A percentile compares a stretch with the other conserved stretches of the same genome.
These are phyloP conservation scores for Gonioctena quinquepunctata DNA, from an alignment of 1,140 invertebrate genomes.

Conservation along the genomic window DNA sequence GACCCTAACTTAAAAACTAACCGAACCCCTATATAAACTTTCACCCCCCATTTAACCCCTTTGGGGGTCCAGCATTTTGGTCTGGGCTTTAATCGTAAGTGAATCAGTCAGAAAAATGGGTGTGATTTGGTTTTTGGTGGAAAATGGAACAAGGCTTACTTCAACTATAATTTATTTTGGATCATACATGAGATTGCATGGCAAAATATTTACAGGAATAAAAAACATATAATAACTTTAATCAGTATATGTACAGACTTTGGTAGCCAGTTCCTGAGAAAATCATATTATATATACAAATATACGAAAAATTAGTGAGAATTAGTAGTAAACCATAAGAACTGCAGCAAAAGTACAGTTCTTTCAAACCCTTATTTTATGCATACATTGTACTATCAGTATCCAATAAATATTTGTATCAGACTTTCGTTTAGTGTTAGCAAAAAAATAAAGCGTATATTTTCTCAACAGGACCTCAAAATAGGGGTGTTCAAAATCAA, in stretches of 20 bases:
- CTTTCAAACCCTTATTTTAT: neutral
- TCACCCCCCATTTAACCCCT: too few relatives aligned
- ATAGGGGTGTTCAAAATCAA: neutral
- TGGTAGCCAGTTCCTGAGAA: conserved; percentile 39
- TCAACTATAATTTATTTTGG: conserved; percentile 30
- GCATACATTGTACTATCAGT: conserved; percentile 23
- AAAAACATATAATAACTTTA: conserved; percentile 37
- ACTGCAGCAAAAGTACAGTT: conserved; percentile 2
- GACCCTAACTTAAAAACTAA: too few relatives aligned
- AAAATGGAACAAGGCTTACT: too few relatives aligned
- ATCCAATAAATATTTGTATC: conserved; percentile 23
- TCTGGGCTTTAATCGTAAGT: too few relatives aligned
- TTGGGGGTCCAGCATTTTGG: too few relatives aligned
- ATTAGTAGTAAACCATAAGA: conserved; percentile 1
- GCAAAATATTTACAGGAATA: conserved; percentile 40
- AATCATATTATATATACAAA: conserved; percentile 18
- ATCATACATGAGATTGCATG: conserved; percentile 37
- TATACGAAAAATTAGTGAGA: conserved; percentile 8
- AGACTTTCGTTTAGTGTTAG: conserved; percentile 17
- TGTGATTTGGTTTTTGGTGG: too few relatives aligned
- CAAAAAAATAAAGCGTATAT: neutral
- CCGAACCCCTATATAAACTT: too few relatives aligned
- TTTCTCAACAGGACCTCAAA: neutral
- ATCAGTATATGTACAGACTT: conserved; percentile 40
- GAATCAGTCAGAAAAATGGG: too few relatives aligned